Evolutionary conservation across 2,797 vertebrate genomes (phyloP), one percentile per base, ranked within the genome.

Genomic region (Nyctibius grandis): DNA sequence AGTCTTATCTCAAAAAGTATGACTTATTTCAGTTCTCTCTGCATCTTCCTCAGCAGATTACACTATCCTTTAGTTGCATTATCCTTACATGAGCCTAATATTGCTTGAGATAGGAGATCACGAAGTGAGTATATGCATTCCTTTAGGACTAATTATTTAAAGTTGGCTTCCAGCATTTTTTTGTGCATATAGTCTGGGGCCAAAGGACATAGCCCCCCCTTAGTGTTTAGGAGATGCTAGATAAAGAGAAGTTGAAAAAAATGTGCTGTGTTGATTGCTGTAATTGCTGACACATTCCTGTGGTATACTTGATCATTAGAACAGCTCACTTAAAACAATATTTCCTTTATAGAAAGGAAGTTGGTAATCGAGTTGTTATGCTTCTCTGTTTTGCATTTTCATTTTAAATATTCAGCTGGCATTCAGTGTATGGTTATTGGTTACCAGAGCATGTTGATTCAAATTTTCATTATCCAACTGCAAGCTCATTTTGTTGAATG

Each of bases 331-430:
- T 93, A 75, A 92, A 96, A 95, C 72, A 96, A 94, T 95, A 76
- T 96, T 97, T 97, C 83, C 94, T 97, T 97, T 91, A 83, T 85
- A 85, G 89, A 94, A 85, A 96, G 79, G 92, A 97, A 96, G 85
- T 69, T 93, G 31, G 74, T 96, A 95, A 97, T 91, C 1, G 11
- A 88, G 88, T 96, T 95, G 91, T 97, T 97, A 95, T 88, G 95
- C 80, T 94, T 93, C 85, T 96, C 82, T 93, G 93, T 68, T 94
- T 94, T 96, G 78, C 70, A 84, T 91, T 96, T 93, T 94, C 89
- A 53, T n/a, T 68, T 93, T 88, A 81, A 80, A 61, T 82, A 53
- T 82, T 94, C 40, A 84, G 56, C 69, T 96, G 88, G 91, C 72
- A 89, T 88, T 61, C 34, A 45, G 29, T 61, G 15, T 89, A 61